These are phyloP conservation scores for Gadopsis bispinosus DNA, from an alignment of 2,797 vertebrate species.

Conservation along the genomic window DNA sequence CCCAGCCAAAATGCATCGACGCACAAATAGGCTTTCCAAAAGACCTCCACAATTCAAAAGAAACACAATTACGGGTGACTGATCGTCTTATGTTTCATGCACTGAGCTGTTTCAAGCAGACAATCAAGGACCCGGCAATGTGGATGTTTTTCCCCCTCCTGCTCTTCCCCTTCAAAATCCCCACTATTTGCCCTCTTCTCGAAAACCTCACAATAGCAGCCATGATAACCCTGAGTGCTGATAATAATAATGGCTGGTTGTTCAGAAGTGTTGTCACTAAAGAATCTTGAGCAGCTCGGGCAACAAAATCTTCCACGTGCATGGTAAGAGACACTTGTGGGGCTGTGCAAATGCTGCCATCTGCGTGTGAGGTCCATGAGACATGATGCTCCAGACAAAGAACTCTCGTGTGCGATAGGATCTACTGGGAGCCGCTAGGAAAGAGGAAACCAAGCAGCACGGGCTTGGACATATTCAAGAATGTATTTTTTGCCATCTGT, in stretches of 20 bases:
- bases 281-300: slow-evolving; percentile 36
- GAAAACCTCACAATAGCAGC: slow-evolving; percentile 35
- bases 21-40: slow-evolving; percentile 49
- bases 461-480: slow-evolving; percentile 19
- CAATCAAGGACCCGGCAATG: slow-evolving; percentile 1
- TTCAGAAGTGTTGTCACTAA: slow-evolving; percentile 32
- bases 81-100: slow-evolving; percentile 38
- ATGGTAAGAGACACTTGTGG: slow-evolving; percentile 30
- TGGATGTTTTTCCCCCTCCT: neutral
- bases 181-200: slow-evolving; percentile 28
- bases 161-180: slow-evolving; percentile 14
- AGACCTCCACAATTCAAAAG: slow-evolving; percentile 44
- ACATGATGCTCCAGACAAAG: slow-evolving; percentile 36
- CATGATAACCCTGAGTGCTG: slow-evolving; percentile 33
- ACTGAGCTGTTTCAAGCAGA: slow-evolving; percentile 22
- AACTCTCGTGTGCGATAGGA: slow-evolving; percentile 7
- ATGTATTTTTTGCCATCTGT: neutral
- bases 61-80: slow-evolving; percentile 51
- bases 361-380: slow-evolving; percentile 47
- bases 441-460: slow-evolving; percentile 23
- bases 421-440: slow-evolving; percentile 2
- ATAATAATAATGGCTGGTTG: slow-evolving; percentile 55
- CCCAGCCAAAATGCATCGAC: slow-evolving; percentile 34
- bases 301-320: slow-evolving; percentile 28
- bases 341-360: slow-evolving; percentile 43